Base-by-base conservation (phyloP, 2,888 invertebrate genomes). In the Gasteruption jaculator region DNA sequence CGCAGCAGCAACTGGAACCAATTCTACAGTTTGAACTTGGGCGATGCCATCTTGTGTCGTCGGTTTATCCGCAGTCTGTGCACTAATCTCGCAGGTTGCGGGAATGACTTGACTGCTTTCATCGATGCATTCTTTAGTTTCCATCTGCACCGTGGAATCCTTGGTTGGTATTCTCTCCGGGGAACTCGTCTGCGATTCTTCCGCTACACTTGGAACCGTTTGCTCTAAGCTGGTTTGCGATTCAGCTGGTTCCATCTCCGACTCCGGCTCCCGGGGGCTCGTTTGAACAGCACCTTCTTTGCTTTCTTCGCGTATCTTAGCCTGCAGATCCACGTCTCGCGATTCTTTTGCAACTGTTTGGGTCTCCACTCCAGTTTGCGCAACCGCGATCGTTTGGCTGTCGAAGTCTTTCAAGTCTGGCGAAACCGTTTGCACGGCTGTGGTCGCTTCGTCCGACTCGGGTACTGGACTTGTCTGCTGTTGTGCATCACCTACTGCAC, bases 291-390 rank as follows among this genome's bases (percentile, higher is more conserved):
- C 68, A 1, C 31, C 15, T n/a, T n/a, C n/a, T n/a, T n/a, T n/a
- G 12, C 57, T 60, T 46, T 75, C 73, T 8, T 67, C 61, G 27
- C 50, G 51, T 4, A 65, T 61, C 2, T 65, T 57, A 1, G 69
- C 71, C 45, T 71, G 71, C 43, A 67, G 66, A 32, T 65, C 69
- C 6, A 52, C 45, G 5, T 51, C 45, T 5, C 61, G 49, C 34
- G 45, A 31, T 26, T 55, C 43, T 22, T 65, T 58, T 34, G 74
- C 68, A 12, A 72, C 63, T 12, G 78, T 78, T 56, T 78, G 78
- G 29, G 75, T 74, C 50, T 72, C 76, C 42, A 73, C 76, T 51
- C 77, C 76, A 39, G 74, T 73, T 33, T 71, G 68, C 12, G 50
- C 43, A 22, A 42, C 38, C n/a, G n/a, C n/a, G n/a, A n/a, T n/a